Evolutionary conservation across 2,888 invertebrate species (phyloP).

Genomic region (Cynaeus angustus): DNA sequence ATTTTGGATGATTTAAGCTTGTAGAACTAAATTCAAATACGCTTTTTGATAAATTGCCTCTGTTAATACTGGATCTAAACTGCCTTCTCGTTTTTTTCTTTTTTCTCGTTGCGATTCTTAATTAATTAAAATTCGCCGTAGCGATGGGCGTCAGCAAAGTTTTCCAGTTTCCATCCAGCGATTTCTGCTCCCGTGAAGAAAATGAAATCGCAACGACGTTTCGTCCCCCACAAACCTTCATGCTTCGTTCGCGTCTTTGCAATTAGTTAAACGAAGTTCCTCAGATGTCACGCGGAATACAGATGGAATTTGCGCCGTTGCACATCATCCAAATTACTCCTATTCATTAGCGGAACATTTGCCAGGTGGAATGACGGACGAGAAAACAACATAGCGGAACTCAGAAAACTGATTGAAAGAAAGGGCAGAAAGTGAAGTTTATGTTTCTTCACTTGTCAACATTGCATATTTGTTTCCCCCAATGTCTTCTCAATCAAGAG

Average conservation of each 20-base stretch:
- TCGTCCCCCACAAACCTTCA: constrained; percentile 41
- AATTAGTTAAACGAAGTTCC: constrained; percentile 52
- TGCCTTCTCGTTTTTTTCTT: not conserved
- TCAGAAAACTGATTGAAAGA: not conserved
- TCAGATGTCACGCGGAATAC: constrained; percentile 48
- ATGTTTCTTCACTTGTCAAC: not conserved
- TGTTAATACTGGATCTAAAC: no score
- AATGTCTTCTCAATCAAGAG: not conserved
- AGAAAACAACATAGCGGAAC: not conserved
- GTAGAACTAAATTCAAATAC: no score
- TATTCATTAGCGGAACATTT: constrained; percentile 37
- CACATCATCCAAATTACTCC: constrained; percentile 43
- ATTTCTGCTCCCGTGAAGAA: constrained; percentile 52
- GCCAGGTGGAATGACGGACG: constrained; percentile 23
- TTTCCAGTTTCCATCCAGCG: constrained; percentile 39
- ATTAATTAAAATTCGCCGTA: constrained; percentile 50
- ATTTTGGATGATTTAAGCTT: no score
- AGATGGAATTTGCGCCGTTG: constrained; percentile 44
- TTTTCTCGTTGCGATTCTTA: not conserved
- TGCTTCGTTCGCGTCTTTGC: constrained; percentile 52
- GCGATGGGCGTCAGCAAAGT: constrained; percentile 43
- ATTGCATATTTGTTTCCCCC: not conserved
- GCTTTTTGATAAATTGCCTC: no score
- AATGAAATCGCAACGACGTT: constrained; percentile 48
- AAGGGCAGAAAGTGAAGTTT: not conserved